These are phyloP conservation scores for Cerastis leucographa DNA, from an alignment of 2,888 invertebrate species.

Conservation along the genomic window DNA sequence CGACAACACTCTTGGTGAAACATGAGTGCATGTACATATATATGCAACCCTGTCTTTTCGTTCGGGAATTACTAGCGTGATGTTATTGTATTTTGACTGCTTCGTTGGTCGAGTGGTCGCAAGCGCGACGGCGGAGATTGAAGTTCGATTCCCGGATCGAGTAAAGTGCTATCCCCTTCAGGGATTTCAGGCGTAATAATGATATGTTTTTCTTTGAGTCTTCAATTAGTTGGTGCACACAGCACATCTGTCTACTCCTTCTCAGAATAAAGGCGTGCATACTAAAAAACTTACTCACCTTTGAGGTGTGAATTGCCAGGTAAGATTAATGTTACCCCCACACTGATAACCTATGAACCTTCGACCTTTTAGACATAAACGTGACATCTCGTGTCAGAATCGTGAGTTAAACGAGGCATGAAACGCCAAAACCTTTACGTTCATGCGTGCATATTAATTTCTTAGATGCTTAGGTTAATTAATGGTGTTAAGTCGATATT, in stretches of 20 bases:
- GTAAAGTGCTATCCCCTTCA: no score
- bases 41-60: not conserved
- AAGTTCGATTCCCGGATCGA: no score
- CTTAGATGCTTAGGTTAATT: constrained; percentile 19
- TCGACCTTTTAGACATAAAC: constrained; percentile 30
- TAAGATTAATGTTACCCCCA: constrained; percentile 33
- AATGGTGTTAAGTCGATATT: constrained; percentile 1
- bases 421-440: constrained; percentile 53
- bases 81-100: not conserved
- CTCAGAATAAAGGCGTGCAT: not conserved
- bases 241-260: not conserved
- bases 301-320: constrained; percentile 25
- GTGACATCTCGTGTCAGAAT: constrained; percentile 51
- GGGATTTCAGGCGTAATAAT: no score
- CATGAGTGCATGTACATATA: not conserved
- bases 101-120: no score
- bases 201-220: not conserved
- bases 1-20: not conserved
- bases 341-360: constrained; percentile 36
- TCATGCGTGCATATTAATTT: constrained; percentile 38
- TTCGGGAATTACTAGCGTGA: not conserved
- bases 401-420: constrained; percentile 35
- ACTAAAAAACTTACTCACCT: not conserved
- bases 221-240: not conserved
- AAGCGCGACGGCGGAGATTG: no score